Evolutionary conservation across 2,888 invertebrate genomes (phyloP), one percentile per base, ranked within the genome.

Genomic region (Drosophila subquinaria): DNA sequence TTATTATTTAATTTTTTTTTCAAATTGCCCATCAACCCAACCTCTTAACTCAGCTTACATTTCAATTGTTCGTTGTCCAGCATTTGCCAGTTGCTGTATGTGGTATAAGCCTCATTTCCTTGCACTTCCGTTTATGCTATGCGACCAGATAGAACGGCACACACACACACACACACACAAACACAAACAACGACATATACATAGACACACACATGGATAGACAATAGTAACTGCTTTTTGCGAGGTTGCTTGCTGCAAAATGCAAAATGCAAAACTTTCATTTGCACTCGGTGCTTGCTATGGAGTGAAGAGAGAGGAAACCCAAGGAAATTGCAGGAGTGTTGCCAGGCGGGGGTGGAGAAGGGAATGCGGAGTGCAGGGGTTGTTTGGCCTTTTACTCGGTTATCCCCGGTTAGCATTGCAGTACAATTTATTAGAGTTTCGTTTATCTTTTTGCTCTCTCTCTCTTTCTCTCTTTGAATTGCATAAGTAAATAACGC

Each of bases 31-130:
- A 43, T 3, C 55, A 23, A 9, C 17, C 47, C 52, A 30, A 61
- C 56, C 55, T 47, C 51, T 53, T 38, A 56, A 50, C 55, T 68
- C 55, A 66, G 77, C 84, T 83, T 84, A 71, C 87, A 83, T 87
- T 83, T 82, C 84, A 87, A 87, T 83, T 82, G 87, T 80, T 62
- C 70, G 43, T 35, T 15, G 48, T 23, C 13, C 23, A 11, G n/a
- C n/a, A 38, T 48, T 42, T 62, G 59, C 59, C 43, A 59, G 59
- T 69, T 69, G 65, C 83, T 81, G 81, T 77, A 74, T 82, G 88
- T 84, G 82, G 82, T 81, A 87, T 81, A 82, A 82, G 82, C 88
- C 82, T 82, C 88, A 87, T 82, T 82, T 82, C 85, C 82, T 84
- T 84, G 79, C 79, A 84, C 85, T 84, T 82, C 82, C 82, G 82